phyloP scores from a whole-genome alignment of 1,140 invertebrate genomes.

The Colletes latitarsis region DNA sequence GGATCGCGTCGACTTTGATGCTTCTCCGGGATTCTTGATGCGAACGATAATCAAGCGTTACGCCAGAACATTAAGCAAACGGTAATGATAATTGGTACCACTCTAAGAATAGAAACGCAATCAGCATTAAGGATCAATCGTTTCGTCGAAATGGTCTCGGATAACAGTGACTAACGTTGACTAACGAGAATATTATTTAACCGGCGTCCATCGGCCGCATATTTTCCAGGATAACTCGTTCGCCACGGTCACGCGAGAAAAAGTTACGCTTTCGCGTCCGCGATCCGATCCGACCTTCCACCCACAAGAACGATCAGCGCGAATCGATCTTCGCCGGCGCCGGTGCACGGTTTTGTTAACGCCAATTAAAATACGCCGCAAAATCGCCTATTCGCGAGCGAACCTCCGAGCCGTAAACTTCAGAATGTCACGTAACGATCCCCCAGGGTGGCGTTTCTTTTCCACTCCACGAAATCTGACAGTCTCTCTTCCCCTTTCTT shows the following conservation, averaged over 20 bases:
- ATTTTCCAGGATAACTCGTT: no score
- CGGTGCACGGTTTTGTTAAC: not conserved
- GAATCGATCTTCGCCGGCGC: not conserved
- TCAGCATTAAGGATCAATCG: not conserved
- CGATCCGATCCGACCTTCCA: not conserved
- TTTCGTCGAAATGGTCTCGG: not conserved
- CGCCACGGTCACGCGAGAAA: not conserved
- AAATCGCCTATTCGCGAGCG: not conserved
- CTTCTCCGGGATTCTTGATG: not conserved
- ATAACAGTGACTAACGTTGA: not conserved
- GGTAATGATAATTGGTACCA: slow-evolving; percentile 3
- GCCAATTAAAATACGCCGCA: not conserved
- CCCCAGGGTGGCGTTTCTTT: not conserved
- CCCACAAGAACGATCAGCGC: not conserved
- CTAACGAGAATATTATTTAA: not conserved
- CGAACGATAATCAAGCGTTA: not conserved
- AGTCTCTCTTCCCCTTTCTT: not conserved
- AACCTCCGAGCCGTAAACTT: not conserved
- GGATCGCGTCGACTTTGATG: not conserved
- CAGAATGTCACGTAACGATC: slow-evolving; percentile 2
- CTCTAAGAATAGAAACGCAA: not conserved
- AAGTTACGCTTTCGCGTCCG: not conserved
- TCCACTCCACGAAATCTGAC: not conserved
- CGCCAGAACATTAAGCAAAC: no score
- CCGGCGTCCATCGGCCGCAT: not conserved